Evolutionary conservation across 1,140 invertebrate genomes (phyloP), one percentile per base, ranked within the genome.

Genomic region (Diorhabda carinulata): DNA sequence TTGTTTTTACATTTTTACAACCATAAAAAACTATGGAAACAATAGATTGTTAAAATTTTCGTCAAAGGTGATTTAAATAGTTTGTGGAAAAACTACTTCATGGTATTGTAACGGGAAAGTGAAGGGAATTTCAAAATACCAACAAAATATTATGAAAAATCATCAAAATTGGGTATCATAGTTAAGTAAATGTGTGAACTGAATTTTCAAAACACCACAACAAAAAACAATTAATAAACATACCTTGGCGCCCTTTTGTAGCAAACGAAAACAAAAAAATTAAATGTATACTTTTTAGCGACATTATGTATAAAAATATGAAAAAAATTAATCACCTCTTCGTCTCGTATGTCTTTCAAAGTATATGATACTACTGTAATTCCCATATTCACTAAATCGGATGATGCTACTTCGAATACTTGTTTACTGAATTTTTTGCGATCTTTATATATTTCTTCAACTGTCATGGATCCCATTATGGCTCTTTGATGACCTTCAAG

Each of bases 391-490:
- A 98, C 94, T 67, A 98, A 84, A 85, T 98, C 96, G 70, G 94
- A 96, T 25, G 95, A 97, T 6, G 93, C 92, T 6, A 96, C 94
- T 85, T 96, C 94, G 76, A 96, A 97, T 3, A 97, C 95, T 85
- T 97, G 94, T 82, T 97, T 97, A 72, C 95, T 97, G 83, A 99
- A 99, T 83, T 98, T 98, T 84, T 99, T 98, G 61, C 97, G 88
- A 81, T 98, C 97, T 82, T 98, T 98, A 83, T 98, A 99, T 79
- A 99, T 98, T 85, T 98, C 97, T 86, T 98, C 96, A 7, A 99
- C 96, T 47, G 96, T 98, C 96, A 98, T 98, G 71, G 94, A 96
- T 5, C 97, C 97, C 96, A 99, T 99, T 68, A 98, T 98, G 69
- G 96, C 96, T 73, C 97, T 84, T 83, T 99, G 97, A 82, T 99